A percentile compares a stretch with the other conserved stretches of the same genome.
These are phyloP conservation scores for Rhinolophus ferrumequinum DNA, from an alignment of 2,113 vertebrate genomes.

Conservation along the genomic window DNA sequence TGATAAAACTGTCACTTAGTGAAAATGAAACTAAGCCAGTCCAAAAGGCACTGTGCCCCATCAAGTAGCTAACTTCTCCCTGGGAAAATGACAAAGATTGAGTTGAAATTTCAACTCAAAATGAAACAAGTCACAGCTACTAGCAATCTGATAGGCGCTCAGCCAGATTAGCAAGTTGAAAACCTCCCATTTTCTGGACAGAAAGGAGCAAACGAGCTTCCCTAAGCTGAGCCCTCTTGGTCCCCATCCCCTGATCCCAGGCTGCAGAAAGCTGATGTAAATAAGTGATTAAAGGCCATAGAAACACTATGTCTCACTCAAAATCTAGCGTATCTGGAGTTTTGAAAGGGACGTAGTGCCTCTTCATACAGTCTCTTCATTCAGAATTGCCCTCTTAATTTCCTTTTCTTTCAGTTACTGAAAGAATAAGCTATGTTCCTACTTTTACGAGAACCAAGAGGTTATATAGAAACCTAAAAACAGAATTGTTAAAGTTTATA, in stretches of 20 bases:
- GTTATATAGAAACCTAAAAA: background rate
- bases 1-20: background rate
- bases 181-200: background rate
- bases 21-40: background rate
- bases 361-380: background rate
- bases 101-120: no score
- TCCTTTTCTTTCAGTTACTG: background rate
- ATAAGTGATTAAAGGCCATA: background rate
- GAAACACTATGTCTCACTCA: background rate
- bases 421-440: background rate
- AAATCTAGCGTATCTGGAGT: background rate
- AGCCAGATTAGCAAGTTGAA: background rate
- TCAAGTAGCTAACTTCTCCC: background rate
- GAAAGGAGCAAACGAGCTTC: background rate
- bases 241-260: background rate
- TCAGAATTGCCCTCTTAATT: background rate
- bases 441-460: background rate
- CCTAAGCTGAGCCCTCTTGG: background rate
- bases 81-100: background rate
- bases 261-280: background rate
- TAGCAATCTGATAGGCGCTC: background rate
- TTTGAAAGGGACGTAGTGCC: background rate
- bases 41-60: background rate
- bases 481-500: no score
- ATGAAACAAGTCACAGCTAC: background rate